phyloP scores from a whole-genome alignment of 2,797 vertebrate genomes.

The Coracias cyanogaster region DNA sequence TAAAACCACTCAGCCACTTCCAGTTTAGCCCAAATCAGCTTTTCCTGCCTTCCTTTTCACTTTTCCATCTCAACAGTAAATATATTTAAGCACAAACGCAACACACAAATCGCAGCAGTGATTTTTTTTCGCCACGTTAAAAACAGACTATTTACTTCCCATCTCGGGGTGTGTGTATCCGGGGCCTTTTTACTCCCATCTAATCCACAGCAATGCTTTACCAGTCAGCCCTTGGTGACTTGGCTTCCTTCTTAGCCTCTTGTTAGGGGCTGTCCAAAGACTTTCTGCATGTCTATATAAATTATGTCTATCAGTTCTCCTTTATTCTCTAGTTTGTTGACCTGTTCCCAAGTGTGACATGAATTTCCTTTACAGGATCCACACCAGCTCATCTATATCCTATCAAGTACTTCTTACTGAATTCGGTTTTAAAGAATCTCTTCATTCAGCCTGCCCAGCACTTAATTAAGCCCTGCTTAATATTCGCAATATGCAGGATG shows the following conservation, averaged over 20 bases:
- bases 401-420: background rate
- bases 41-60: background rate
- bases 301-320: background rate
- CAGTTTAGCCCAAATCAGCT: background rate
- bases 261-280: background rate
- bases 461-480: slow-evolving; percentile 48
- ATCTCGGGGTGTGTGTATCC: accelerated
- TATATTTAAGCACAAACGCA: background rate
- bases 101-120: background rate
- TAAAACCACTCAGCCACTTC: background rate
- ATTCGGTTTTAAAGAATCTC: background rate
- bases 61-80: background rate
- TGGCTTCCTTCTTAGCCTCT: background rate
- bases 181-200: background rate
- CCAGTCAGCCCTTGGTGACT: background rate
- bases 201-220: background rate
- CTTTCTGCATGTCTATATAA: background rate
- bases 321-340: background rate
- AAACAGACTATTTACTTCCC: background rate
- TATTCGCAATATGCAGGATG: background rate
- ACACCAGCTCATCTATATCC: background rate
- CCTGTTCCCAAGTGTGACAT: background rate
- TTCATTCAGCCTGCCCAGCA: background rate
- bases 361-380: background rate
- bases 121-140: background rate